Base-by-base conservation (phyloP, 2,113 vertebrate genomes). In the Rhinopithecus roxellana region DNA sequence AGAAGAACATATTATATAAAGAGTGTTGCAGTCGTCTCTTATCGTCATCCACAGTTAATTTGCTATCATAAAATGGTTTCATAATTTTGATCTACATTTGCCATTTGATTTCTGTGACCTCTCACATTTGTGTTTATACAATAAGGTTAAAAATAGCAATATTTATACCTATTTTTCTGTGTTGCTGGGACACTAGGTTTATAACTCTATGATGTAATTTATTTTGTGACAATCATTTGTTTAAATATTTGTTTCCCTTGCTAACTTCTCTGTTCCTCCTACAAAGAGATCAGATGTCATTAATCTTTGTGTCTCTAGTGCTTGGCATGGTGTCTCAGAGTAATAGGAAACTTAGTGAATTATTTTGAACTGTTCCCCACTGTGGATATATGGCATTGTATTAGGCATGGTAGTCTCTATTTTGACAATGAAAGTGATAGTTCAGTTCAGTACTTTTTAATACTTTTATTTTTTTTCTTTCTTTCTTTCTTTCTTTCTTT, bases 61-160 rank as follows among this genome's bases (percentile, higher is more conserved):
- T 78, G 48, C 43, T 78, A 1, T 87, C n/a, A 79, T 79, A 72
- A 70, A 80, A 72, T 81, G 17, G 5, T 79, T 97, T 96, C 25
- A 84, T 90, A 38, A 57, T 93, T 95, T 93, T 93, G n/a, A 50
- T 67, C 17, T 35, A 8, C 4, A 82, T 69, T 91, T 93, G 13
- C 32, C 20, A 45, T n/a, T 92, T 95, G 32, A 78, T 88, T 86
- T 80, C 2, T 83, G 80, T 89, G 86, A 94, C 86, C 84, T 96
- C 81, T n/a, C 81, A 75, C 93, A 86, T 96, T 80, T 90, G 78
- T 90, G 84, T 92, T 96, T 96, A 81, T 81, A 35, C 55, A 27
- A 43, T 82, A 84, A 87, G 23, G 52, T 70, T 82, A 50, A 18
- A 81, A 87, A 64, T 69, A 43, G 17, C 17, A 69, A 57, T 55